These are phyloP conservation scores for Diaperis boleti DNA, from an alignment of 2,888 invertebrate genomes.

Conservation along the genomic window DNA sequence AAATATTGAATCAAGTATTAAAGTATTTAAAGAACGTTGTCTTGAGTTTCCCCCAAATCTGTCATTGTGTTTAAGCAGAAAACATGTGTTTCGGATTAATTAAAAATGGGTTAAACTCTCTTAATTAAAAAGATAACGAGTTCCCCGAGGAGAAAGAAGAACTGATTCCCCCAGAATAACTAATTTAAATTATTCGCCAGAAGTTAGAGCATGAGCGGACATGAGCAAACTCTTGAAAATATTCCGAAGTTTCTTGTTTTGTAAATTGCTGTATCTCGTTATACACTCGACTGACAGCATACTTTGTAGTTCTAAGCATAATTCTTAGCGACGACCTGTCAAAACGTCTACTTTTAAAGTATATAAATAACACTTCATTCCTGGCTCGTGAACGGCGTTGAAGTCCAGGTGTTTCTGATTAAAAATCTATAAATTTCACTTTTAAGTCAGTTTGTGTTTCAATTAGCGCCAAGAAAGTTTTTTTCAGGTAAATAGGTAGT, in stretches of 20 bases:
- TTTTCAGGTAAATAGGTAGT: no score
- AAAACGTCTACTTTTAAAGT: constrained; percentile 46
- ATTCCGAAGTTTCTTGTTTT: constrained; percentile 42
- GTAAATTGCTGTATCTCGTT: constrained; percentile 45
- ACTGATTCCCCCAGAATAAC: constrained; percentile 35
- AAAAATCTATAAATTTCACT: constrained; percentile 47
- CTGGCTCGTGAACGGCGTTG: constrained; percentile 13
- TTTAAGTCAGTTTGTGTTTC: constrained; percentile 43
- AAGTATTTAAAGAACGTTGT: constrained; percentile 19
- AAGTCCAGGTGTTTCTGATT: constrained; percentile 51
- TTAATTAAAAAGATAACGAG: constrained; percentile 57
- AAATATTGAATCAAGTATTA: constrained; percentile 30
- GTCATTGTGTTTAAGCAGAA: constrained; percentile 18
- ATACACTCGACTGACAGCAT: constrained; percentile 47
- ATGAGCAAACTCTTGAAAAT: neutral
- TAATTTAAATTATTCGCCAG: constrained; percentile 44
- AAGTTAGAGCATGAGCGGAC: constrained; percentile 26
- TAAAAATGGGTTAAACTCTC: constrained; percentile 52
- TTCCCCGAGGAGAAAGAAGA: constrained; percentile 30
- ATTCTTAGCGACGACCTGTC: constrained; percentile 46
- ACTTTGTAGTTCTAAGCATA: constrained; percentile 47
- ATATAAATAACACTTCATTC: constrained; percentile 33
- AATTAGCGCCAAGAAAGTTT: constrained; percentile 37
- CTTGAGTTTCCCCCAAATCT: constrained; percentile 6
- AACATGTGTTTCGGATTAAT: constrained; percentile 52